These are phyloP conservation scores for Parasteatoda lunata DNA, from an alignment of 2,888 invertebrate species.

Conservation along the genomic window DNA sequence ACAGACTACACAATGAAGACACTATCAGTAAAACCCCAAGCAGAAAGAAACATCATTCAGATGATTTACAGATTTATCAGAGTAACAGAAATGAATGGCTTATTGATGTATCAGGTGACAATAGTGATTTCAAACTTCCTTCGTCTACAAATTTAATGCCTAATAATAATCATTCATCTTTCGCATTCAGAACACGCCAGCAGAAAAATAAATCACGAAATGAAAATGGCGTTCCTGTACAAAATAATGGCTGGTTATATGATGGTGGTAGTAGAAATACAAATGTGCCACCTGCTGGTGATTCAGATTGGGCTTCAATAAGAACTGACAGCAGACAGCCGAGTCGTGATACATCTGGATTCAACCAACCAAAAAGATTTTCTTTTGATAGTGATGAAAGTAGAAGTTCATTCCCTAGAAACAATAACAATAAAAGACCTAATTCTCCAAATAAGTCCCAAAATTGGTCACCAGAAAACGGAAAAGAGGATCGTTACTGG, in stretches of 20 bases:
- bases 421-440: neutral
- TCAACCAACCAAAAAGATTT: neutral
- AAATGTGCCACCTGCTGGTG: too few relatives aligned
- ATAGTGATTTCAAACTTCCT: neutral
- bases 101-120: neutral
- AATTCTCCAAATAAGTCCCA: neutral
- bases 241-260: neutral
- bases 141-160: neutral
- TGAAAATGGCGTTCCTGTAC: neutral
- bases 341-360: neutral
- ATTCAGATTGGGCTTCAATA: neutral
- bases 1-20: too few relatives aligned
- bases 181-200: neutral
- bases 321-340: neutral
- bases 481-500: neutral
- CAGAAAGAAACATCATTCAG: neutral
- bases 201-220: neutral
- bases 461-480: neutral
- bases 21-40: neutral
- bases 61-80: slow-evolving; percentile 22
- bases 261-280: neutral
- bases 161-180: neutral
- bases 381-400: neutral
- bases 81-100: slow-evolving; percentile 44
- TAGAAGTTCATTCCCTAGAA: neutral